These are phyloP conservation scores for Zhengitettix transpicula DNA, from an alignment of 2,888 invertebrate species.

Conservation along the genomic window DNA sequence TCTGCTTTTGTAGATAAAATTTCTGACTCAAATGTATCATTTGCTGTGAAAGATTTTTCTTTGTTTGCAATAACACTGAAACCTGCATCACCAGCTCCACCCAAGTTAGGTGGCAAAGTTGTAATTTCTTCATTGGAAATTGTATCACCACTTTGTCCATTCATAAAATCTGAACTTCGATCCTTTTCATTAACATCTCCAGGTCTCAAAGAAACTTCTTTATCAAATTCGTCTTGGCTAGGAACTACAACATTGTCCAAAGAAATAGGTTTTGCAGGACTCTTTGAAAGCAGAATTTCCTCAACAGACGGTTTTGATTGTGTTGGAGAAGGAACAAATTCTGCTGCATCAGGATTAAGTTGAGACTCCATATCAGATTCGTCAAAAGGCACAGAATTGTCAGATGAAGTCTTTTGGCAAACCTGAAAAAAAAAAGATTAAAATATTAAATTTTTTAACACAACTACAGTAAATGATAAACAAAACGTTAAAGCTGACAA, in stretches of 20 bases:
- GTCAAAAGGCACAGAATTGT: constrained; percentile 18
- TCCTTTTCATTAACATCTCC: constrained; percentile 35
- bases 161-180: constrained; percentile 6
- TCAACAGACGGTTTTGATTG: constrained; percentile 19
- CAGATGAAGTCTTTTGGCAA: background rate
- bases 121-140: too few relatives aligned
- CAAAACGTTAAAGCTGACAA: too few relatives aligned
- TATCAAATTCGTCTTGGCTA: constrained; percentile 43
- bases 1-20: constrained; percentile 32
- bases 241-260: constrained; percentile 42
- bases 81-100: too few relatives aligned
- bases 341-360: constrained; percentile 71
- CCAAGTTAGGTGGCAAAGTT: too few relatives aligned
- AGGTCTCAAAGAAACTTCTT: constrained; percentile 44
- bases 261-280: constrained; percentile 20
- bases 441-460: too few relatives aligned
- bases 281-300: constrained; percentile 5
- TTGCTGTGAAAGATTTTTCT: background rate
- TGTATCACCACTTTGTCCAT: too few relatives aligned
- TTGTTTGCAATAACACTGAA: too few relatives aligned
- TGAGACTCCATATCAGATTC: constrained; percentile 49
- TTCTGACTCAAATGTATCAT: constrained; percentile 24
- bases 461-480: too few relatives aligned
- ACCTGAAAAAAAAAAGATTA: background rate
- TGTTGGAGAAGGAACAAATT: constrained; percentile 58